Percentiles rank a stretch among this genome's conserved stretches.
Conservation (phyloP, 2,113 vertebrate genomes). For the Neogale vison region DNA sequence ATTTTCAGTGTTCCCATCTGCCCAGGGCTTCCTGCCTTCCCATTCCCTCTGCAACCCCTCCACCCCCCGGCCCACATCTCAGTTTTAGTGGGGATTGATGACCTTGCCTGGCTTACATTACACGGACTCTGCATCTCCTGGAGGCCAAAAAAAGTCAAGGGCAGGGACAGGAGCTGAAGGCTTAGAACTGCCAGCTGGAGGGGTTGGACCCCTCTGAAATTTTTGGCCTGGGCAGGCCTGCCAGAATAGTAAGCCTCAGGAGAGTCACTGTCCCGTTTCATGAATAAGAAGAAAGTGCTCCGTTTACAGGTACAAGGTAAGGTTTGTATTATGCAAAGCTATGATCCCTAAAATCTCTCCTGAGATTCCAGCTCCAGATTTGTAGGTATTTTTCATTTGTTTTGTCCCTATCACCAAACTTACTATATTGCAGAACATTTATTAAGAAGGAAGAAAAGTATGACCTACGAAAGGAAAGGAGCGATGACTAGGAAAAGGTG, state of each 20-base stretch:
- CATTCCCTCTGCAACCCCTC: fast-evolving
- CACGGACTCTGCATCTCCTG: not conserved
- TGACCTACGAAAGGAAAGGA: not conserved
- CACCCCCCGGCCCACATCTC: fast-evolving
- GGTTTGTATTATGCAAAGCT: not conserved
- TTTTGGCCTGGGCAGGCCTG: not conserved
- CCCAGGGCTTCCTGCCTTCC: not conserved
- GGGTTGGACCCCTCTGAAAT: not conserved
- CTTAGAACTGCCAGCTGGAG: not conserved
- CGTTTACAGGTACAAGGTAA: not conserved
- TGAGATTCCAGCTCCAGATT: not conserved
- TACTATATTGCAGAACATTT: not conserved
- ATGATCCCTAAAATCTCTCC: not conserved
- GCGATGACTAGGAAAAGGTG: not conserved
- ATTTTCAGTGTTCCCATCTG: not conserved
- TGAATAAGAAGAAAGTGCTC: not conserved
- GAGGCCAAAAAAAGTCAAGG: not conserved
- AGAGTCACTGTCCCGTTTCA: not conserved
- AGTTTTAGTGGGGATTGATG: not conserved
- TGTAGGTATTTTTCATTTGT: not conserved
- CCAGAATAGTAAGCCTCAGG: not conserved
- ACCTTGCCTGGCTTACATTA: not conserved
- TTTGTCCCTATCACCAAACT: not conserved
- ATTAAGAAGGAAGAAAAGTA: not conserved
- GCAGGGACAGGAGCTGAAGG: not conserved